phyloP scores from a whole-genome alignment of 1,140 invertebrate genomes.

The Drosophila sp. region DNA sequence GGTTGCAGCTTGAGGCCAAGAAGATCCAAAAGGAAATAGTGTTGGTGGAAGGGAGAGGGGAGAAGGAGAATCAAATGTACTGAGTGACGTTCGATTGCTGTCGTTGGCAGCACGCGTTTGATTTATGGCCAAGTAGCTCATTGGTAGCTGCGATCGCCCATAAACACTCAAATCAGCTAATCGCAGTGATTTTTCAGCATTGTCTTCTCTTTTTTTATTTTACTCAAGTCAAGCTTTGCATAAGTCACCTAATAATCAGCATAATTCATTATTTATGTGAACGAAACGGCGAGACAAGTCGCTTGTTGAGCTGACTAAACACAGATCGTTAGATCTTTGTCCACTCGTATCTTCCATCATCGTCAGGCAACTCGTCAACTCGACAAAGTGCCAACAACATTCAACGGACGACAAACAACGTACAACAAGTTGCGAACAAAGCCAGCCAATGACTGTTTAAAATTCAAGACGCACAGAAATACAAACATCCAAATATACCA shows the following conservation, averaged over 20 bases:
- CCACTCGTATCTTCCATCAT: conserved; percentile 45
- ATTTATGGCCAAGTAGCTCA: conserved; percentile 55
- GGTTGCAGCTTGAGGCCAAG: conserved; percentile 9
- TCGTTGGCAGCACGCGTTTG: conserved; percentile 45
- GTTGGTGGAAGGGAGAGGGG: neutral
- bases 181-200: conserved; percentile 70
- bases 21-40: neutral
- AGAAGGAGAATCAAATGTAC: conserved; percentile 3
- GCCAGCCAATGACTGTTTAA: conserved; percentile 79
- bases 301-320: conserved; percentile 20
- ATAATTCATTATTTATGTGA: conserved; percentile 79
- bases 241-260: conserved; percentile 80
- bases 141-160: conserved; percentile 38
- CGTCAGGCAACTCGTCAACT: conserved; percentile 56
- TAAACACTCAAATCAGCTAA: conserved; percentile 68
- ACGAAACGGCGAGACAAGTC: neutral
- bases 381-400: conserved; percentile 68
- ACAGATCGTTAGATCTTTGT: conserved; percentile 71
- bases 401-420: conserved; percentile 39
- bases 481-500: neutral
- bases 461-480: conserved; percentile 54
- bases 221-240: conserved; percentile 57
- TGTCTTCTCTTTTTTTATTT: conserved; percentile 15
- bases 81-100: conserved; percentile 21
- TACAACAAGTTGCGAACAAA: conserved; percentile 54